phyloP scores from a whole-genome alignment of 2,113 vertebrate genomes.

The Oxyura jamaicensis region DNA sequence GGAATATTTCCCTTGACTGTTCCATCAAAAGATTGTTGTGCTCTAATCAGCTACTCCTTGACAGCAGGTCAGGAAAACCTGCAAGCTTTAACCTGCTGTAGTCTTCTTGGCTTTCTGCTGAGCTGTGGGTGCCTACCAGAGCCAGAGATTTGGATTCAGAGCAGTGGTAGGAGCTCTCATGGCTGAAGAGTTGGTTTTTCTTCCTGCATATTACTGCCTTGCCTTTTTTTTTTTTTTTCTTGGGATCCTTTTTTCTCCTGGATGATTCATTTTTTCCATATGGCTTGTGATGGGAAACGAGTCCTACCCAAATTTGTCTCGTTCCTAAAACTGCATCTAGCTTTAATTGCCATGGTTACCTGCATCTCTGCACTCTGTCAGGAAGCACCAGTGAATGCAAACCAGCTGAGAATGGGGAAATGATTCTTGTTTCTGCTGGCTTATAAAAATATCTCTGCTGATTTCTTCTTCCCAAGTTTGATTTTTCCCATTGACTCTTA shows the following conservation, averaged over 20 bases:
- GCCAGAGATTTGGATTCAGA: background rate
- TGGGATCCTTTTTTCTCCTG: background rate
- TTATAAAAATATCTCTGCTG: background rate
- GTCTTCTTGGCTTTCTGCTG: background rate
- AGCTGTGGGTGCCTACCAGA: fast-evolving
- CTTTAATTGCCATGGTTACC: constrained; percentile 47
- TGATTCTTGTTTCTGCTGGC: background rate
- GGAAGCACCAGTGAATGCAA: background rate
- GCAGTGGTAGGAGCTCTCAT: background rate
- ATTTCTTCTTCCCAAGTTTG: background rate
- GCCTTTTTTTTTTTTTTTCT: background rate
- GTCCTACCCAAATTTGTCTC: background rate
- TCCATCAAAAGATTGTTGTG: background rate
- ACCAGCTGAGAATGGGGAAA: background rate
- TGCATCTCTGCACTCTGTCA: background rate
- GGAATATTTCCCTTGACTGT: background rate
- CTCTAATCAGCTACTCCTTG: background rate
- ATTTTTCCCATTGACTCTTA: background rate
- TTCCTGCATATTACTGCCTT: background rate
- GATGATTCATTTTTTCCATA: constrained; percentile 27
- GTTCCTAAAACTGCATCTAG: background rate
- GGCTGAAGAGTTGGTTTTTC: background rate
- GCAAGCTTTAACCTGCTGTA: background rate
- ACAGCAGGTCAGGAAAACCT: background rate
- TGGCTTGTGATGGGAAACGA: background rate